Percentiles rank a stretch among this genome's conserved stretches.
Conservation (phyloP, 2,113 vertebrate species). For the Chloropsis hardwickii region DNA sequence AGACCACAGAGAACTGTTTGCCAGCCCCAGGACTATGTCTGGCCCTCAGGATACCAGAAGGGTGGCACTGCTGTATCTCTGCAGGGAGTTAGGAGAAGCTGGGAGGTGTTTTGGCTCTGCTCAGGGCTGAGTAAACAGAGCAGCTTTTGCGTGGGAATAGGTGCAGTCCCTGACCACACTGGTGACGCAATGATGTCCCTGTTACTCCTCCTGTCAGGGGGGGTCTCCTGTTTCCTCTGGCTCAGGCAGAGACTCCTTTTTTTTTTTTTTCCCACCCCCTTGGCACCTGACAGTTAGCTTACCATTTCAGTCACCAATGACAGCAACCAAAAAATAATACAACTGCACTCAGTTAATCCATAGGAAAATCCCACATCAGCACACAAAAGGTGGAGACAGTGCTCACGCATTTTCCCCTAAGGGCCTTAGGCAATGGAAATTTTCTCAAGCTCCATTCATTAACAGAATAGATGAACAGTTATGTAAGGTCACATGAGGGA, state of each 20-base stretch:
- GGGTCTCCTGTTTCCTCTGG: neutral
- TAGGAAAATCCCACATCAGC: constrained; percentile 37
- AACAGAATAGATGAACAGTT: constrained; percentile 38
- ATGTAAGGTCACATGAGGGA: constrained; percentile 6
- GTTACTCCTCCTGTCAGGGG: neutral
- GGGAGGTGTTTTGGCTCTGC: neutral
- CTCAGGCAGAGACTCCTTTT: neutral
- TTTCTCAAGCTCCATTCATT: constrained; percentile 61
- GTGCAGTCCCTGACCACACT: neutral
- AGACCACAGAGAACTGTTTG: neutral
- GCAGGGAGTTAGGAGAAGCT: neutral
- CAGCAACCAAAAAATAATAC: constrained; percentile 7
- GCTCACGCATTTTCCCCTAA: neutral
- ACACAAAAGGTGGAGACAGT: neutral
- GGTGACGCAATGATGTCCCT: neutral
- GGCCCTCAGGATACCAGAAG: neutral
- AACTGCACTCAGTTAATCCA: constrained; percentile 39
- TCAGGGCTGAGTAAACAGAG: neutral
- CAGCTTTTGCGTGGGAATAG: neutral
- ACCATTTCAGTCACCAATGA: neutral
- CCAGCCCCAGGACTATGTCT: neutral
- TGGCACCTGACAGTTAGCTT: neutral
- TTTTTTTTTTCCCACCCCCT: neutral
- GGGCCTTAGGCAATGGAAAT: constrained; percentile 56
- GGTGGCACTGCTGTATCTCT: neutral